These are phyloP conservation scores for Caenorhabditis plicata DNA, from an alignment of 2,888 invertebrate species.

Conservation along the genomic window DNA sequence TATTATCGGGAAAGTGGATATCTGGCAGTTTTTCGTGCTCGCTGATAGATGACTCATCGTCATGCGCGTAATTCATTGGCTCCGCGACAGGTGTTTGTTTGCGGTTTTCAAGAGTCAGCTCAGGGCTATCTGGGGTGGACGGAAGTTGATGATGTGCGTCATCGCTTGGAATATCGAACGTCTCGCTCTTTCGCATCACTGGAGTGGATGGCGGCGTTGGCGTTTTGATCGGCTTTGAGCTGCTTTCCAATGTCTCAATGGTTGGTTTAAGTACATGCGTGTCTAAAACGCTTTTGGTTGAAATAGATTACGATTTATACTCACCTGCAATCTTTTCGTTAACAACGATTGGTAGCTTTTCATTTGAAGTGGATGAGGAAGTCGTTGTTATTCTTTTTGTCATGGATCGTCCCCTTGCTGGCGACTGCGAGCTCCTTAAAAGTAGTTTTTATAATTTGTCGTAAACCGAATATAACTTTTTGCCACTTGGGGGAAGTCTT, in stretches of 20 bases:
- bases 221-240: background rate
- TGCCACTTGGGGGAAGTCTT: slow-evolving; percentile 23
- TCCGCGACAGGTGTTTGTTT: background rate
- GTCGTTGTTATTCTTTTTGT: slow-evolving; percentile 31
- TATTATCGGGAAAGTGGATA: background rate
- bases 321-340: too few relatives aligned
- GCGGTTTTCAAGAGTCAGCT: too few relatives aligned
- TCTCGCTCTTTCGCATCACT: slow-evolving; percentile 11
- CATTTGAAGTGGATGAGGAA: slow-evolving; percentile 12
- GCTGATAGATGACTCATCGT: slow-evolving; percentile 7
- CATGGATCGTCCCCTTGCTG: slow-evolving; percentile 30
- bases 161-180: slow-evolving; percentile 11
- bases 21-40: too few relatives aligned
- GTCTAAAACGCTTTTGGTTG: too few relatives aligned
- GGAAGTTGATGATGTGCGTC: too few relatives aligned
- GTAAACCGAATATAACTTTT: slow-evolving; percentile 6
- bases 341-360: slow-evolving; percentile 12
- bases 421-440: slow-evolving; percentile 26
- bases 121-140: too few relatives aligned
- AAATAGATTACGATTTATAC: too few relatives aligned
- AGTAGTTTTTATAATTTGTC: background rate
- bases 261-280: too few relatives aligned
- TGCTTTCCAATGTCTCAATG: too few relatives aligned
- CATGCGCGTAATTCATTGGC: background rate
- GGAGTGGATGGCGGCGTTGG: slow-evolving; percentile 14